Conservation (phyloP, 2,113 vertebrate genomes). For the Nestor notabilis region DNA sequence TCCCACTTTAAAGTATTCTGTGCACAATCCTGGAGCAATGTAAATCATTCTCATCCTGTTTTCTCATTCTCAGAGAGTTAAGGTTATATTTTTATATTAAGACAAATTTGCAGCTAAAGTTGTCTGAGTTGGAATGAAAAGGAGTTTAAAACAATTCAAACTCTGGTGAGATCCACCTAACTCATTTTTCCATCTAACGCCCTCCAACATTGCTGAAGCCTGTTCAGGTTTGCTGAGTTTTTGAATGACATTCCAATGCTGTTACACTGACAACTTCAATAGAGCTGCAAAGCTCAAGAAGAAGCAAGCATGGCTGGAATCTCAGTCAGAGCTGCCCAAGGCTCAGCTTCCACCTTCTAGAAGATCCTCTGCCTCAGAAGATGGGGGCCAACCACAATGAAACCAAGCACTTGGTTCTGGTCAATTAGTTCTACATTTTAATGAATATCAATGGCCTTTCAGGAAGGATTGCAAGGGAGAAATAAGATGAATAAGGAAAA, state of each 20-base stretch:
- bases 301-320: background rate
- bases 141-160: background rate
- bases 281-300: background rate
- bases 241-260: background rate
- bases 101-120: background rate
- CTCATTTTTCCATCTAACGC: background rate
- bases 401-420: background rate
- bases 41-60: background rate
- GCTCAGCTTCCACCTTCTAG: background rate
- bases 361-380: background rate
- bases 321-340: background rate
- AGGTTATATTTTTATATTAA: background rate
- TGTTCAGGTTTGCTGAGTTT: background rate
- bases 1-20: background rate
- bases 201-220: background rate
- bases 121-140: background rate
- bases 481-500: background rate
- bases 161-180: background rate
- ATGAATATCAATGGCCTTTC: background rate
- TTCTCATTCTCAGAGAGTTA: background rate
- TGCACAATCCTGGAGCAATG: background rate
- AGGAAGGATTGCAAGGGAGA: background rate
- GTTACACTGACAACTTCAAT: background rate
- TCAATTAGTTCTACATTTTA: background rate
- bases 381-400: background rate